Evolutionary conservation across 64 coral and sea anemone genomes (phyloP).

Genomic region (Dendrophyllia cribrosa): DNA sequence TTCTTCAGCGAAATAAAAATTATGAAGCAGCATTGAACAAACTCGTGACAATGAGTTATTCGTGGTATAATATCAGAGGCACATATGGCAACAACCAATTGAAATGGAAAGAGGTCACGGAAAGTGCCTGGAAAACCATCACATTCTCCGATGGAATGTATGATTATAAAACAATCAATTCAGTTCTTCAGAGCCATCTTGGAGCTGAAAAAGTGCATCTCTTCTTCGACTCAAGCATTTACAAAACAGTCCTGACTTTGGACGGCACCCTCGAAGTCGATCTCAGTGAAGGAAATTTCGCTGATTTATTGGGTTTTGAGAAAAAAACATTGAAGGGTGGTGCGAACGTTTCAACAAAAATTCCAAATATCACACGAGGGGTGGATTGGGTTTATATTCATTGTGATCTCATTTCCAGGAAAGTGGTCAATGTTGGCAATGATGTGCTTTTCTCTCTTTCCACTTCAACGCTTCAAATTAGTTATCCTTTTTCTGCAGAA

Average conservation of each 20-base stretch:
- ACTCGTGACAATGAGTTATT: slow-evolving; percentile 6
- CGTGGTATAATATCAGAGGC: not conserved
- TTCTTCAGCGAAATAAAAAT: not conserved
- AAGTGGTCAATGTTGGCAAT: not conserved
- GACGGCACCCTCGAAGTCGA: too few relatives aligned
- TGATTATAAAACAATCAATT: not conserved
- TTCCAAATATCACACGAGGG: too few relatives aligned
- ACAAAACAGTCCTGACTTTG: not conserved
- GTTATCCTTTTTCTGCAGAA: slow-evolving; percentile 11
- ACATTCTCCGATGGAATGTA: slow-evolving; percentile 35
- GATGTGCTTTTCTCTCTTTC: not conserved
- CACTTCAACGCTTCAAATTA: not conserved
- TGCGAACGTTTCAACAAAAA: not conserved
- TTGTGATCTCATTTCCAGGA: not conserved
- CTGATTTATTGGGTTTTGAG: too few relatives aligned
- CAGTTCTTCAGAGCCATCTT: not conserved
- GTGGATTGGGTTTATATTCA: not conserved
- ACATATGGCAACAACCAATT: not conserved
- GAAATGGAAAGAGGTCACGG: not conserved
- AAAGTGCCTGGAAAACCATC: not conserved
- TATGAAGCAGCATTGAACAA: not conserved
- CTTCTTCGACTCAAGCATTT: not conserved
- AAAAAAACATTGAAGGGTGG: not conserved
- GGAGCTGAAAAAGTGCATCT: not conserved
- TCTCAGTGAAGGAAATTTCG: too few relatives aligned